Evolutionary conservation across 2,888 invertebrate genomes (phyloP).

Genomic region (Andricus quercusramuli): DNA sequence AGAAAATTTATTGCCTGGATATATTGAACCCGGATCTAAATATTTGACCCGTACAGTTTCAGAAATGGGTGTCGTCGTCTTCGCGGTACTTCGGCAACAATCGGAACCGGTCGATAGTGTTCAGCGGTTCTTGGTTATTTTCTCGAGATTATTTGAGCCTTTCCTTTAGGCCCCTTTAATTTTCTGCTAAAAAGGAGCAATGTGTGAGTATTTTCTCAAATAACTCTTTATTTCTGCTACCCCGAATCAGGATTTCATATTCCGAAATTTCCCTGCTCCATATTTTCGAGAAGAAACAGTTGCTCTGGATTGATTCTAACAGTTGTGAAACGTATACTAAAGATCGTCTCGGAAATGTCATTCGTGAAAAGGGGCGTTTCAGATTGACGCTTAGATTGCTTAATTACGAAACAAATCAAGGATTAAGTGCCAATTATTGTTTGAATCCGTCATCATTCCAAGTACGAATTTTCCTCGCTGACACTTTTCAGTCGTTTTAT

Average conservation of each 20-base stretch:
- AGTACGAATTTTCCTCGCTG: not conserved
- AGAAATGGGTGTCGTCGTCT: constrained; percentile 46
- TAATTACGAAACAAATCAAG: constrained; percentile 23
- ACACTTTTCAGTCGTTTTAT: constrained; percentile 21
- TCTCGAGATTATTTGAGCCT: constrained; percentile 11
- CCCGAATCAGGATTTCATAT: not conserved
- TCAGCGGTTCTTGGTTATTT: constrained; percentile 41
- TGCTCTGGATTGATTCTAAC: not conserved
- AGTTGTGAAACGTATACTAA: constrained; percentile 23
- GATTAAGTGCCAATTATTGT: constrained; percentile 22
- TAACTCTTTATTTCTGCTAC: not conserved
- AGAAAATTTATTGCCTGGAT: not conserved
- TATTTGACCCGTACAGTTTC: not conserved
- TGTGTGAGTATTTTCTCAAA: constrained; percentile 42
- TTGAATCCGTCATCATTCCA: not conserved
- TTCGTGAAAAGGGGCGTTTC: constrained; percentile 67
- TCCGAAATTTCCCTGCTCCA: not conserved
- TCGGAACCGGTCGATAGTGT: constrained; percentile 40
- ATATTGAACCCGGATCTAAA: not conserved
- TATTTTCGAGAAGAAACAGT: not conserved
- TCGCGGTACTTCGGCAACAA: constrained; percentile 30
- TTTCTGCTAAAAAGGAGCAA: constrained; percentile 30
- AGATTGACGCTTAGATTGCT: constrained; percentile 45
- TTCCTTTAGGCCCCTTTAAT: constrained; percentile 40
- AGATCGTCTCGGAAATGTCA: constrained; percentile 64